Conservation (phyloP, 2,888 invertebrate genomes). For the Gastrophysa polygoni region DNA sequence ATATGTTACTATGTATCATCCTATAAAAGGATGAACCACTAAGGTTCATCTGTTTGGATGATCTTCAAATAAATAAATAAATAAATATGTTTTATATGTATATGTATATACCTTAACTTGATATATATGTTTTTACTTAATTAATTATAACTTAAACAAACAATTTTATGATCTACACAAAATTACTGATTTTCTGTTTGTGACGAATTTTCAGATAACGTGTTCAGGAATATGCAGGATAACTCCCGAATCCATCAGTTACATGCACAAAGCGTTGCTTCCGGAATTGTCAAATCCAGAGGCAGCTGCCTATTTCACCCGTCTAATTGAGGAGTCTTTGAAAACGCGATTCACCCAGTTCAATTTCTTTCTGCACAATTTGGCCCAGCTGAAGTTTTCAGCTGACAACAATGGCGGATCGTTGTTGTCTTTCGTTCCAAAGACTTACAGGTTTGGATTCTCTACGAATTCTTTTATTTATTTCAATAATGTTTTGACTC, state of each 20-base stretch:
- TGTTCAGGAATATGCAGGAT: slow-evolving; percentile 92
- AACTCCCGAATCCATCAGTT: slow-evolving; percentile 87
- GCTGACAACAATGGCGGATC: slow-evolving; percentile 84
- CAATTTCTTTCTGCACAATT: slow-evolving; percentile 97
- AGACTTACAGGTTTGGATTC: slow-evolving; percentile 83
- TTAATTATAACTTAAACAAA: no score
- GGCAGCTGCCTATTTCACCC: slow-evolving; percentile 94
- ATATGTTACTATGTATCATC: no score
- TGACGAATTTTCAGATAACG: slow-evolving; percentile 72
- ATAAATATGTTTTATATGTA: no score
- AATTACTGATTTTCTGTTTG: no score
- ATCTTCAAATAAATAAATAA: no score
- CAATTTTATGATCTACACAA: no score
- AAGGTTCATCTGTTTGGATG: no score
- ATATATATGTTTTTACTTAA: no score
- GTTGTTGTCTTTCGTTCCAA: slow-evolving; percentile 90
- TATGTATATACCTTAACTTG: no score
- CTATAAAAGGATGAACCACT: no score
- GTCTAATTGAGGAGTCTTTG: slow-evolving; percentile 93
- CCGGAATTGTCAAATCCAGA: slow-evolving; percentile 92
- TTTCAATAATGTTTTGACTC: no score
- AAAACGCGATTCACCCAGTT: slow-evolving; percentile 95
- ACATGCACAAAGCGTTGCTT: slow-evolving; percentile 88
- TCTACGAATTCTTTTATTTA: no score
- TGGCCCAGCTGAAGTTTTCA: slow-evolving; percentile 72